These are phyloP conservation scores for Scomberomorus guttatus DNA, from an alignment of 2,797 vertebrate genomes.

Conservation along the genomic window DNA sequence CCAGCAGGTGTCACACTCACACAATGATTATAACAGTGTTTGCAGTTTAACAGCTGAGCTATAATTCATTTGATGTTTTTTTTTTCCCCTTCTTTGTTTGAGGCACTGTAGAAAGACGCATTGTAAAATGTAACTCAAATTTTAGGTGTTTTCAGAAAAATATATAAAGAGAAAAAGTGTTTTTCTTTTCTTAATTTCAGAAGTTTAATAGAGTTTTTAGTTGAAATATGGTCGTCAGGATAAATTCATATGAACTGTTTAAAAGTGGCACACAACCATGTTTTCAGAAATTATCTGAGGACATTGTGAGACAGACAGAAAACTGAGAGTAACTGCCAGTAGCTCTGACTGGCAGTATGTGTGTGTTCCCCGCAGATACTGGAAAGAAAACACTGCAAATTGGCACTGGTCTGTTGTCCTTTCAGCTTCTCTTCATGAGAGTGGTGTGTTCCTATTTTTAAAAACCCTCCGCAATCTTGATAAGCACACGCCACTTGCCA, in stretches of 20 bases:
- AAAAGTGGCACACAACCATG: background rate
- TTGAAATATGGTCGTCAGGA: background rate
- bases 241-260: background rate
- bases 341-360: conserved; percentile 17
- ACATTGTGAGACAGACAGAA: conserved; percentile 24
- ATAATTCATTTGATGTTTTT: conserved; percentile 35
- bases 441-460: conserved; percentile 75
- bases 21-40: conserved; percentile 60
- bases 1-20: conserved; percentile 82
- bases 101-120: background rate
- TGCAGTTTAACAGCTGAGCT: conserved; percentile 25
- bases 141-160: background rate
- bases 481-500: conserved; percentile 81
- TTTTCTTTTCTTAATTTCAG: background rate
- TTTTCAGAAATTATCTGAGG: conserved; percentile 20
- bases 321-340: conserved; percentile 37
- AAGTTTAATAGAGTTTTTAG: background rate
- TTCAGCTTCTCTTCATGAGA: conserved; percentile 28
- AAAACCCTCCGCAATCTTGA: conserved; percentile 76
- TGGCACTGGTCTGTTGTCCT: conserved; percentile 51
- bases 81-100: conserved; percentile 24
- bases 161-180: background rate
- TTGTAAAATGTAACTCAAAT: conserved; percentile 10
- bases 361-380: conserved; percentile 71
- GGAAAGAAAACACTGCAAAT: conserved; percentile 59